These are phyloP conservation scores for Bombus confusus DNA, from an alignment of 1,140 invertebrate species.

Conservation along the genomic window DNA sequence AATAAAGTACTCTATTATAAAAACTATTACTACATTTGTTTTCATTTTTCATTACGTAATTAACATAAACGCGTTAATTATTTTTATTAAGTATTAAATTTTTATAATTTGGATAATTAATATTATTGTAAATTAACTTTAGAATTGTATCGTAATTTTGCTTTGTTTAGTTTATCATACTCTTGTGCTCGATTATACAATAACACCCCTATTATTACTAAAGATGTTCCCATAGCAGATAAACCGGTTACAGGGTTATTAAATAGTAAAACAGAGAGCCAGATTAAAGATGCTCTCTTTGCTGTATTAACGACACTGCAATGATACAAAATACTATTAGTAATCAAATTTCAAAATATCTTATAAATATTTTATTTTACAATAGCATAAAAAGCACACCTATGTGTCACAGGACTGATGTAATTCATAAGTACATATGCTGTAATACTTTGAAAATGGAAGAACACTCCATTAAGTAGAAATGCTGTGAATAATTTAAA, in stretches of 20 bases:
- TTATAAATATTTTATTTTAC: slow-evolving; percentile 24
- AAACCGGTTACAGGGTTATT: slow-evolving; percentile 90
- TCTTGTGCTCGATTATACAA: slow-evolving; percentile 90
- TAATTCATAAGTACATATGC: slow-evolving; percentile 94
- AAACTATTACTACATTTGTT: slow-evolving; percentile 43
- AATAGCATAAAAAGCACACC: slow-evolving; percentile 81
- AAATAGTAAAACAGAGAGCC: slow-evolving; percentile 91
- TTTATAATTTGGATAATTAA: slow-evolving; percentile 46
- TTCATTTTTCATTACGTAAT: slow-evolving; percentile 19
- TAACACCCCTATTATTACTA: slow-evolving; percentile 90
- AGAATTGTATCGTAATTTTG: slow-evolving; percentile 72
- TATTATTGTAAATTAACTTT: slow-evolving; percentile 80
- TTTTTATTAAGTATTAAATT: slow-evolving; percentile 27
- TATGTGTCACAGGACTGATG: slow-evolving; percentile 93
- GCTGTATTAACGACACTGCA: slow-evolving; percentile 93
- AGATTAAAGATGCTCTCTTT: slow-evolving; percentile 92
- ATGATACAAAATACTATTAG: slow-evolving; percentile 62
- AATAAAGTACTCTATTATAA: slow-evolving; percentile 46
- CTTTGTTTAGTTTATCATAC: slow-evolving; percentile 80
- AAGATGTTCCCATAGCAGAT: slow-evolving; percentile 89
- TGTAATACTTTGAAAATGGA: slow-evolving; percentile 94
- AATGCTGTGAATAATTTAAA: slow-evolving; percentile 85
- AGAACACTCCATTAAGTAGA: slow-evolving; percentile 91
- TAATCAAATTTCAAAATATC: not conserved
- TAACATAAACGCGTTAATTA: slow-evolving; percentile 3